Evolutionary conservation across 2,888 invertebrate genomes (phyloP).

Genomic region (Sphinx pinastri): DNA sequence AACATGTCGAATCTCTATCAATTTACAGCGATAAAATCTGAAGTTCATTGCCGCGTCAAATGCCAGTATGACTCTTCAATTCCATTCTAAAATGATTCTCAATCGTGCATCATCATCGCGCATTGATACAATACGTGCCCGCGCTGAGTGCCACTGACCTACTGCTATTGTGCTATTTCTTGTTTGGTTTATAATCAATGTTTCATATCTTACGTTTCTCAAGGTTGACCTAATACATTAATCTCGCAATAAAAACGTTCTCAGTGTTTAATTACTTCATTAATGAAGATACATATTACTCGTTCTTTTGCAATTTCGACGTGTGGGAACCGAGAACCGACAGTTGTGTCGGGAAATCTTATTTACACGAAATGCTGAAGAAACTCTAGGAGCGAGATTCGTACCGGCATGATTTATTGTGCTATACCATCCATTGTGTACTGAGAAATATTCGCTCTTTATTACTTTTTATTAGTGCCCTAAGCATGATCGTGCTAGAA

Average conservation of each 20-base stretch:
- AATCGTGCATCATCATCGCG: slow-evolving; percentile 57
- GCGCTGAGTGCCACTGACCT: slow-evolving; percentile 53
- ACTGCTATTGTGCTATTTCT: slow-evolving; percentile 42
- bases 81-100: slow-evolving; percentile 46
- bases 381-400: slow-evolving; percentile 17
- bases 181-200: slow-evolving; percentile 36
- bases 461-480: slow-evolving; percentile 17
- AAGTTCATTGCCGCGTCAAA: slow-evolving; percentile 66
- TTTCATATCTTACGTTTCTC: slow-evolving; percentile 27
- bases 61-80: slow-evolving; percentile 59
- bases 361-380: slow-evolving; percentile 13
- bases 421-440: slow-evolving; percentile 3
- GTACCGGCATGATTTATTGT: slow-evolving; percentile 20
- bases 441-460: slow-evolving; percentile 17
- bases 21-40: slow-evolving; percentile 32
- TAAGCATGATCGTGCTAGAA: neutral
- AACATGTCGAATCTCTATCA: slow-evolving; percentile 42
- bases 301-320: slow-evolving; percentile 12
- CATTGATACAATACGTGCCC: slow-evolving; percentile 45
- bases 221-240: slow-evolving; percentile 16
- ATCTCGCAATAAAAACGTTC: slow-evolving; percentile 19
- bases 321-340: slow-evolving; percentile 2
- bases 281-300: slow-evolving; percentile 4
- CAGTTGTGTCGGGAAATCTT: slow-evolving; percentile 17
- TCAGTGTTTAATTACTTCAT: neutral